Evolutionary conservation across 2,888 invertebrate species (phyloP), one percentile per base, ranked within the genome.

Genomic region (Drosophila greeni): DNA sequence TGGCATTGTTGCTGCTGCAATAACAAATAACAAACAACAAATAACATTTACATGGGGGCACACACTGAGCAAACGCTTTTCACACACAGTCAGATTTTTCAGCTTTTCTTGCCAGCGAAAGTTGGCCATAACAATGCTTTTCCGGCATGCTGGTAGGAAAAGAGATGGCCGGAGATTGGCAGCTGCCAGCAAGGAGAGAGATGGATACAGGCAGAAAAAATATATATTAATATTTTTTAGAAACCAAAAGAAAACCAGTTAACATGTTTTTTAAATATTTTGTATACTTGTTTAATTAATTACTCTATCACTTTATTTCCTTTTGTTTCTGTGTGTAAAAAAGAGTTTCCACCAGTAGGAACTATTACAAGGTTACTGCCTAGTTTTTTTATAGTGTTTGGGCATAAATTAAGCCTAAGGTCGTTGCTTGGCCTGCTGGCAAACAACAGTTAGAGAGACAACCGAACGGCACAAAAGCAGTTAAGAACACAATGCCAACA

Each of bases 81-180:
- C 82, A 79, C 77, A 73, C 75, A 42, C 42, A 74, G 39, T 39
- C 58, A 52, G 55, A 53, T 56, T 56, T 56, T 56, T 31, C 23
- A 57, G 73, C 75, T 79, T 83, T 83, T 79, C 79, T 70, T 81
- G 75, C 47, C 75, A 82, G 79, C 79, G 79, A 79, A 79, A 79
- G 79, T 83, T 83, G 83, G 66, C 82, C 57, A 68, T 67, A 82
- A 78, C 83, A 81, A 83, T 83, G 82, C 76, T 79, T 79, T 79
- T 79, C 79, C 79, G 83, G 79, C 75, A 51, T 62, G 68, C 66
- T 80, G 56, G 52, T 34, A 48, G 54, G 31, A 33, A 69, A 29
- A 61, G 70, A 69, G 68, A 59, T 31, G 24, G 24, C 61, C 11
- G 40, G 18, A 48, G 61, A 60, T 59, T 60, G 59, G 59, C 59